phyloP scores from a whole-genome alignment of 2,113 vertebrate species.

The Hassar affinis region DNA sequence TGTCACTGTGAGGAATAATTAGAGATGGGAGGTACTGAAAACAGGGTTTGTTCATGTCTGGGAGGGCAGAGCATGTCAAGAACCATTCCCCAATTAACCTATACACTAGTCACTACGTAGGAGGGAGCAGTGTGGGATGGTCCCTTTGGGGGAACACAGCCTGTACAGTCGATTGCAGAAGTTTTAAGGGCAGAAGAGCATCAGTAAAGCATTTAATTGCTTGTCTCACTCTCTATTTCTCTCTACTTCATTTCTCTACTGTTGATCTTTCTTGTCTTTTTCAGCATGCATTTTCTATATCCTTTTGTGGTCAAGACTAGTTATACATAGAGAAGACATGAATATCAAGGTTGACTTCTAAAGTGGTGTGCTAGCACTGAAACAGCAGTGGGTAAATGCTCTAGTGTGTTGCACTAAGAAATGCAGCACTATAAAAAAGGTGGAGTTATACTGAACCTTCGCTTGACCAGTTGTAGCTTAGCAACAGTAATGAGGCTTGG shows the following conservation, averaged over 20 bases:
- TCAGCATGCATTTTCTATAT: not conserved
- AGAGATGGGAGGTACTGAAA: constrained; percentile 20
- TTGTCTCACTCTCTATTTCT: constrained; percentile 17
- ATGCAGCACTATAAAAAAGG: not conserved
- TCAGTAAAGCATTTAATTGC: constrained; percentile 31
- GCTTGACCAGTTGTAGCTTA: not conserved
- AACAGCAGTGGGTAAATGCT: not conserved
- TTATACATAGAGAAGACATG: not conserved
- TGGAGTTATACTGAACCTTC: not conserved
- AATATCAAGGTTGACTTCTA: not conserved
- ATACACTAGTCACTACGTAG: constrained; percentile 13
- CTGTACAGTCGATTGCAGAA: not conserved
- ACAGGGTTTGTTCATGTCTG: constrained; percentile 18
- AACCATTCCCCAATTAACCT: constrained; percentile 36
- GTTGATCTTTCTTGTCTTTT: constrained; percentile 42
- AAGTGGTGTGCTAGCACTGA: not conserved
- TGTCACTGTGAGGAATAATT: constrained; percentile 18
- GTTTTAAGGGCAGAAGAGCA: constrained; percentile 22
- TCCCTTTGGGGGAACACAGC: not conserved
- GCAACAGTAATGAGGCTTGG: not conserved
- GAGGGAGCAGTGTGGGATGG: not conserved
- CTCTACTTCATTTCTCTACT: constrained; percentile 49
- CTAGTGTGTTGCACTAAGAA: not conserved
- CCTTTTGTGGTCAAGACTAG: not conserved
- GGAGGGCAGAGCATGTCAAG: constrained; percentile 22